Conservation (phyloP, 2,888 invertebrate species). For the Acronicta aceris region DNA sequence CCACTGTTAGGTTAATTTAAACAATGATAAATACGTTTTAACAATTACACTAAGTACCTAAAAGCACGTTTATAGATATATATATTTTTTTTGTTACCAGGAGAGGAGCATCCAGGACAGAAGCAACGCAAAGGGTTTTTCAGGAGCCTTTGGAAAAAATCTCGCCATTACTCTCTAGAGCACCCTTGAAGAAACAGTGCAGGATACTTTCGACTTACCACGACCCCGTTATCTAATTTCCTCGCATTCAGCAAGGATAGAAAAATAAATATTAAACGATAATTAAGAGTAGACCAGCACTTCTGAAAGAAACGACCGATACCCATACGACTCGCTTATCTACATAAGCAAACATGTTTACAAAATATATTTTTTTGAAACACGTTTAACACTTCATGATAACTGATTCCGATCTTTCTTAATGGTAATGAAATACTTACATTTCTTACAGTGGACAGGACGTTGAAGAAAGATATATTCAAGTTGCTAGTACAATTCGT, state of each 20-base stretch:
- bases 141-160: constrained; percentile 96
- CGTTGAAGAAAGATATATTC: not conserved
- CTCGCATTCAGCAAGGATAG: constrained; percentile 27
- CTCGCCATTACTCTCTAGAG: constrained; percentile 95
- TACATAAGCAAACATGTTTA: constrained; percentile 31
- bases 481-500: constrained; percentile 8
- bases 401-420: constrained; percentile 34
- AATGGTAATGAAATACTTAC: constrained; percentile 25
- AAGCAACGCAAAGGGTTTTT: constrained; percentile 97
- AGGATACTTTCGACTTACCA: constrained; percentile 35
- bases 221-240: constrained; percentile 20
- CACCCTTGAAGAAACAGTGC: constrained; percentile 91
- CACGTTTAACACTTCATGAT: constrained; percentile 29
- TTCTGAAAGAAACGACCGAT: constrained; percentile 30
- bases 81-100: constrained; percentile 79
- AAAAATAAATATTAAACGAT: constrained; percentile 18
- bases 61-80: no score
- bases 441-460: constrained; percentile 12
- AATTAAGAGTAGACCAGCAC: constrained; percentile 23
- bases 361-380: constrained; percentile 45
- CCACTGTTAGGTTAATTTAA: no score
- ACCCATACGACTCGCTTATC: constrained; percentile 8
- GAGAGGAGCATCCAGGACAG: constrained; percentile 91
- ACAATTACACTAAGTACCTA: no score
- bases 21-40: no score